A percentile compares a stretch with the other conserved stretches of the same genome.
These are phyloP conservation scores for Hemiprocne comata DNA, from an alignment of 2,113 vertebrate species.

Conservation along the genomic window DNA sequence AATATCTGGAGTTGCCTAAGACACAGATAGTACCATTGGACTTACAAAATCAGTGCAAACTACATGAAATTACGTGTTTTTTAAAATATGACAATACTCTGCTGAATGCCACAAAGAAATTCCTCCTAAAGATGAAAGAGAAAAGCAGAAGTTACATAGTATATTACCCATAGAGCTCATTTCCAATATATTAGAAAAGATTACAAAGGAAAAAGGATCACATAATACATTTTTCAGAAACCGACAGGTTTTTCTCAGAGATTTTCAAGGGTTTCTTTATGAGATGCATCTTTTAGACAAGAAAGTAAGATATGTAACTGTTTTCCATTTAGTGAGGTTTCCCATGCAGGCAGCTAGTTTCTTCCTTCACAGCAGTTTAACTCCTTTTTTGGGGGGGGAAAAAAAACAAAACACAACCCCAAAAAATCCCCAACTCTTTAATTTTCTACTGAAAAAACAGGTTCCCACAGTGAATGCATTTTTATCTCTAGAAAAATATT, in stretches of 20 bases:
- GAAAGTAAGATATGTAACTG: neutral
- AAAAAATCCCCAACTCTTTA: rapidly evolving
- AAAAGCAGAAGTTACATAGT: neutral
- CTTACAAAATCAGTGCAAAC: neutral
- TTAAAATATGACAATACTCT: neutral
- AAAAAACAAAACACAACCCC: neutral
- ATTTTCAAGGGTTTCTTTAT: neutral
- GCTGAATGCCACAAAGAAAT: neutral
- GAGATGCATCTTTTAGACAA: neutral
- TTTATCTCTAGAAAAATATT: neutral
- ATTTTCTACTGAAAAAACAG: neutral
- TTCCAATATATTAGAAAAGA: neutral
- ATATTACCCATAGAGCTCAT: neutral
- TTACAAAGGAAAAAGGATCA: rapidly evolving
- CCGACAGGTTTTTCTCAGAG: rapidly evolving
- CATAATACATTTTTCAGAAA: neutral
- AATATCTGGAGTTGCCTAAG: neutral
- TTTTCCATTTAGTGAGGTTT: neutral
- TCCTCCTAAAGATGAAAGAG: neutral
- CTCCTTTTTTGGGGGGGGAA: neutral
- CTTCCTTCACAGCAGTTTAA: neutral
- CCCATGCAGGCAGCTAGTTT: neutral
- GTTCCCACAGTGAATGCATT: neutral
- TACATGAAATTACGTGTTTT: neutral
- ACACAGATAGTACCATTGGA: neutral